Conservation (phyloP, 2,113 vertebrate genomes). For the Grammomys dolichurus region DNA sequence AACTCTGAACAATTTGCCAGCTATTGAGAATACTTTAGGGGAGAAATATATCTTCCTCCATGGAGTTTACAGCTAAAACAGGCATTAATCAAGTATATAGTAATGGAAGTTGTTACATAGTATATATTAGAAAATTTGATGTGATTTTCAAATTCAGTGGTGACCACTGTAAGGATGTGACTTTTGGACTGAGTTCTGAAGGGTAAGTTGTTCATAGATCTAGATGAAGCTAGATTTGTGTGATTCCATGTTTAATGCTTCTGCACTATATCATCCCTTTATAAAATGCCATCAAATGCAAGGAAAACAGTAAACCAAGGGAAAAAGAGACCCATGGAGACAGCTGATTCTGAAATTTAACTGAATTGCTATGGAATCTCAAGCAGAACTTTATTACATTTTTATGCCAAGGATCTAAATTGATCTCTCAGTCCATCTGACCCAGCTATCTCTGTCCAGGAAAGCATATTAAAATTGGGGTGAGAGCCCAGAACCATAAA, state of each 20-base stretch:
- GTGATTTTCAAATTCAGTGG: conserved; percentile 35
- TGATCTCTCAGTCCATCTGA: conserved; percentile 65
- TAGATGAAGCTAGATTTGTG: neutral
- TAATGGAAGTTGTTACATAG: neutral
- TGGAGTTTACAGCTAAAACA: conserved; percentile 22
- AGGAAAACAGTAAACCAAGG: conserved; percentile 47
- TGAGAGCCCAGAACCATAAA: conserved; percentile 70
- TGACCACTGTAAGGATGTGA: neutral
- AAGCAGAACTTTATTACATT: conserved; percentile 70
- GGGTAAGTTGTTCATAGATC: neutral
- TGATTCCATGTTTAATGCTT: neutral
- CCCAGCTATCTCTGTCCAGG: conserved; percentile 69
- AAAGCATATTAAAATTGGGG: conserved; percentile 76
- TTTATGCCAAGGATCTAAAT: conserved; percentile 72
- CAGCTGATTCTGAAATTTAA: conserved; percentile 70
- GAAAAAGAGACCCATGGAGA: conserved; percentile 50
- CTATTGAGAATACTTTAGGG: neutral
- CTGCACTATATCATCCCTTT: neutral
- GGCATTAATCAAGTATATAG: neutral
- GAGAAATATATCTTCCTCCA: conserved; percentile 23
- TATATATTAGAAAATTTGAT: conserved; percentile 7
- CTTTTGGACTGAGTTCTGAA: conserved; percentile 52
- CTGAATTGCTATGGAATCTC: conserved; percentile 64
- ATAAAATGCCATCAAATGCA: conserved; percentile 28
- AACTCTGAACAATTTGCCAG: neutral